Evolutionary conservation across 2,797 vertebrate species (phyloP), one percentile per base, ranked within the genome.

Genomic region (Neolamprologus multifasciatus): DNA sequence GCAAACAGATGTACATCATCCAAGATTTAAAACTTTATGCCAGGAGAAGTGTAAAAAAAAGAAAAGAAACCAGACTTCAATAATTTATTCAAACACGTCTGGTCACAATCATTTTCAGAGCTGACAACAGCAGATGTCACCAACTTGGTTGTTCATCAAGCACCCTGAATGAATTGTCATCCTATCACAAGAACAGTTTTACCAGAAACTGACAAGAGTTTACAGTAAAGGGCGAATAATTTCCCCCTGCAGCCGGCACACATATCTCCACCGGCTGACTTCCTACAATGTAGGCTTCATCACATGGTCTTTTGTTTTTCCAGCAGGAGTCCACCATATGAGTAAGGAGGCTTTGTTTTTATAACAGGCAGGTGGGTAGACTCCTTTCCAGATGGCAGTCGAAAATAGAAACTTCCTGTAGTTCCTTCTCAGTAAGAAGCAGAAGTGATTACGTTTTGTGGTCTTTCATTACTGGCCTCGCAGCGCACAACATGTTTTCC

Each of bases 1-100:
- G 83, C 13, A 45, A 95, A 92, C 95, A 96, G 92, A 95, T 96
- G 95, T 92, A 96, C 94, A 95, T 95, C 95, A 96, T 96, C 83
- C 91, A 96, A 96, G 89, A 96, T 96, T 95, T 93, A 96, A 95
- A 93, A 91, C 92, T 86, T 94, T 95, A 91, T 93, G 92, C 93
- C 92, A 90, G 93, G 95, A 95, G 88, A 88, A 67, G n/a, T 40
- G 82, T 83, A 91, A 76, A 76, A 94, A 89, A 69, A 93, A 94
- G 88, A 57, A 67, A 74, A 45, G 67, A 43, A 93, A 89, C 77
- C 83, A 88, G 90, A 87, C 92, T 92, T 94, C 84, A 94, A 94
- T 95, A 89, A 96, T 95, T 95, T 74, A 96, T 92, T 90, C 86
- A 80, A 90, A 92, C 81, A 80, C 71, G 90, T 92, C 90, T 93